phyloP scores from a whole-genome alignment of 1,140 invertebrate genomes.

The Brachionus rotundiformis region DNA sequence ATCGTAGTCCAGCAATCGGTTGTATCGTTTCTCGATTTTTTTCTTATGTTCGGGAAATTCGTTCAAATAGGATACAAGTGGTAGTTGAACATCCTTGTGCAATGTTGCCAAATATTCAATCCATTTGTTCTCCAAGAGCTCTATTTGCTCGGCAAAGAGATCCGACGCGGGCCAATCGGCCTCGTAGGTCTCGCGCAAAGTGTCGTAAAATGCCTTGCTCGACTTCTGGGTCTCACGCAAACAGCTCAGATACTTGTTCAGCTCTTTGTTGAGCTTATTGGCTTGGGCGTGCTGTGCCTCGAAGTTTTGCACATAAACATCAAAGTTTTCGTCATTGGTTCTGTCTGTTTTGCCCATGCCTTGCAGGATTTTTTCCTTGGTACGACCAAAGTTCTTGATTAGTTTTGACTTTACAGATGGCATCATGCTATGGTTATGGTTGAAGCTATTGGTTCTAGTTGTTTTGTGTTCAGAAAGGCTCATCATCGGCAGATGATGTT shows the following conservation, averaged over 20 bases:
- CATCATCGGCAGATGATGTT: constrained; percentile 28
- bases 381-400: constrained; percentile 37
- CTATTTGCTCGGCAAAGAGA: constrained; percentile 13
- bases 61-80: constrained; percentile 19
- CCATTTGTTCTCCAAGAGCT: background rate
- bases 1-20: constrained; percentile 41
- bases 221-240: constrained; percentile 39
- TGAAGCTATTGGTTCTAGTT: background rate
- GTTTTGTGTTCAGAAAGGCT: background rate
- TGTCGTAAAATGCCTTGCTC: constrained; percentile 45
- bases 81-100: constrained; percentile 38
- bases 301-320: constrained; percentile 39
- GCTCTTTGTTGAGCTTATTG: constrained; percentile 34
- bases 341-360: constrained; percentile 50
- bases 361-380: constrained; percentile 50
- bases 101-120: constrained; percentile 17
- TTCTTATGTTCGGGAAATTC: constrained; percentile 51
- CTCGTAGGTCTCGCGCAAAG: constrained; percentile 39
- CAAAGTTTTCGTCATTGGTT: constrained; percentile 38
- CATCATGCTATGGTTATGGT: constrained; percentile 44
- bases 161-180: background rate
- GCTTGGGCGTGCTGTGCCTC: constrained; percentile 42
- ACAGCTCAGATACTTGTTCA: constrained; percentile 41
- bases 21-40: constrained; percentile 49
- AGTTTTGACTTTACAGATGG: constrained; percentile 44